These are phyloP conservation scores for Caracal caracal DNA, from an alignment of 2,113 vertebrate genomes.

Conservation along the genomic window DNA sequence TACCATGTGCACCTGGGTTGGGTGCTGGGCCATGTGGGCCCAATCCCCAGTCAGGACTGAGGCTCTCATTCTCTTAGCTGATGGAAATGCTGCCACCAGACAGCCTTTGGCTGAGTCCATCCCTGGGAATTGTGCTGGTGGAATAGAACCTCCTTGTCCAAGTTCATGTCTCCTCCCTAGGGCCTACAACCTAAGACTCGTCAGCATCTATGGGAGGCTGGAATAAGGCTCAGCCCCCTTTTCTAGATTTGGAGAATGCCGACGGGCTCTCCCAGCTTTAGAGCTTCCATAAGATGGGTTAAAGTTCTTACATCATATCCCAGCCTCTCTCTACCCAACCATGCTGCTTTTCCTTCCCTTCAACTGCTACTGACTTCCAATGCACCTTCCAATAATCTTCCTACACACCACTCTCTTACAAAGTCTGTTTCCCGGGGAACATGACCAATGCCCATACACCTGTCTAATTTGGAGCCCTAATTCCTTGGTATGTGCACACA, in stretches of 20 bases:
- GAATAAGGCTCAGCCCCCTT: not conserved
- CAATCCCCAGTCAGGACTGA: fast-evolving
- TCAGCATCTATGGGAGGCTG: fast-evolving
- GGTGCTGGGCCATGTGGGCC: fast-evolving
- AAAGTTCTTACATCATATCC: not conserved
- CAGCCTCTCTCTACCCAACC: not conserved
- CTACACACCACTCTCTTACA: not conserved
- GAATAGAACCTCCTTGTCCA: not conserved
- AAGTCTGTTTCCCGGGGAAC: not conserved
- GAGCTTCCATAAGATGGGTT: not conserved
- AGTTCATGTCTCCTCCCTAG: not conserved
- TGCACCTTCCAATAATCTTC: not conserved
- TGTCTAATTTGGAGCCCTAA: not conserved
- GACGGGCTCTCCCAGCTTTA: not conserved
- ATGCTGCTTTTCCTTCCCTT: not conserved
- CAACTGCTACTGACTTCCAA: not conserved
- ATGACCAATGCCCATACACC: not conserved
- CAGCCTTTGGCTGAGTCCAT: fast-evolving
- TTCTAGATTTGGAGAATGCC: not conserved
- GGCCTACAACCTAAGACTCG: not conserved
- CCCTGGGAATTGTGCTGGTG: not conserved
- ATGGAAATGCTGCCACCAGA: fast-evolving
- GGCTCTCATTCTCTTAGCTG: not conserved
- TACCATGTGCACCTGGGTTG: fast-evolving
- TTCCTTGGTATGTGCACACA: too few species aligned